phyloP scores from a whole-genome alignment of 2,113 vertebrate species.

The Macheiramphus alcinus region DNA sequence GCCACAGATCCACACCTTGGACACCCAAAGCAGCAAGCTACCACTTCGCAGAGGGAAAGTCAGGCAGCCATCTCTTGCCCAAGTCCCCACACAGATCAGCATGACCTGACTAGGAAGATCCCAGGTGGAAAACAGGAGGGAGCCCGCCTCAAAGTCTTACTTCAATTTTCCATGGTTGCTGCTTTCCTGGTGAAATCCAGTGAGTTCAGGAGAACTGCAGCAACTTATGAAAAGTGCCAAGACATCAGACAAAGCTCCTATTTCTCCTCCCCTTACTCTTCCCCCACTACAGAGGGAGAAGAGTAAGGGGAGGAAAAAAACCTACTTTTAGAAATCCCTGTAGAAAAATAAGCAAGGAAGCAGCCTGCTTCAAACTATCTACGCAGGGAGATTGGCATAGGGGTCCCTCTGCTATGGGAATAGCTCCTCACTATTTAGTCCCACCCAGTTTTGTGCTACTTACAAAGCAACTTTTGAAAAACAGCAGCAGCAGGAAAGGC shows the following conservation, averaged over 20 bases:
- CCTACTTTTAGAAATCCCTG: background rate
- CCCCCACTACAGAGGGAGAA: background rate
- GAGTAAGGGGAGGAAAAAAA: background rate
- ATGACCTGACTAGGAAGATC: rapidly evolving
- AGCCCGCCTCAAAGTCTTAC: background rate
- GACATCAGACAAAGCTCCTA: background rate
- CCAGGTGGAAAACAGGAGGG: background rate
- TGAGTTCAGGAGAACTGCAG: background rate
- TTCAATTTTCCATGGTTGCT: rapidly evolving
- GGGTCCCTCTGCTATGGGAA: background rate
- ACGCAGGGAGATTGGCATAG: background rate
- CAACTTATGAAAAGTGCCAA: background rate
- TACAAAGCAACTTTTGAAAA: background rate
- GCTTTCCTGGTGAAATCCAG: background rate
- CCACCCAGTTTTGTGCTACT: background rate
- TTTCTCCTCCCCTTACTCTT: background rate
- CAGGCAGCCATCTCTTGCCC: rapidly evolving
- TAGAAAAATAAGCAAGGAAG: background rate
- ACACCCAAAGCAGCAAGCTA: rapidly evolving
- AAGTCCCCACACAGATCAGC: background rate
- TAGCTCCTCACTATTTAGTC: background rate
- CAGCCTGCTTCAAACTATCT: background rate
- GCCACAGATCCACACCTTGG: rapidly evolving
- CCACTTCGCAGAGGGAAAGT: rapidly evolving
- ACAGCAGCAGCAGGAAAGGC: background rate